Conservation (phyloP, 2,888 invertebrate species). For the Mythimna impura region DNA sequence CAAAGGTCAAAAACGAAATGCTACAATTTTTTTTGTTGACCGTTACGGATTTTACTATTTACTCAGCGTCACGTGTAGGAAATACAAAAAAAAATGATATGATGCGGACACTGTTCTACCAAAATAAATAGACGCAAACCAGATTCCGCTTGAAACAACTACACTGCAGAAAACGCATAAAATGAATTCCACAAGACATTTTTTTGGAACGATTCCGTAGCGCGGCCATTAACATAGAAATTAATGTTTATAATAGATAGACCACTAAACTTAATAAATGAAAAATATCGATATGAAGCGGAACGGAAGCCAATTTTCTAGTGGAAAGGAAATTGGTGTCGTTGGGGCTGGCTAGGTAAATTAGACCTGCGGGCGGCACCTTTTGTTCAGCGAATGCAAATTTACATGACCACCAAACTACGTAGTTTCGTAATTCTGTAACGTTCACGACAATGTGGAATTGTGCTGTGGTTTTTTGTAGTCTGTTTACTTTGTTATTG, state of each 20-base stretch:
- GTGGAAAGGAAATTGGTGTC: slow-evolving; percentile 66
- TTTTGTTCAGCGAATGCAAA: slow-evolving; percentile 63
- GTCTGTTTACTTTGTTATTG: neutral
- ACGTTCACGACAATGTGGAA: slow-evolving; percentile 12
- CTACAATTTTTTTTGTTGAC: neutral
- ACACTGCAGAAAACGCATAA: slow-evolving; percentile 14
- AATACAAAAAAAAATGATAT: neutral
- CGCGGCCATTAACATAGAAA: slow-evolving; percentile 48
- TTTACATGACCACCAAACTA: slow-evolving; percentile 50
- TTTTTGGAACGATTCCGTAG: slow-evolving; percentile 35
- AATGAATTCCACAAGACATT: slow-evolving; percentile 23
- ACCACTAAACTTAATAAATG: slow-evolving; percentile 43
- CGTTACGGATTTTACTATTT: neutral
- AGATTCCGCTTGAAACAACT: neutral
- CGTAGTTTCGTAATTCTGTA: slow-evolving; percentile 35
- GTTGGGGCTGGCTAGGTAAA: slow-evolving; percentile 65
- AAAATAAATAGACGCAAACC: neutral
- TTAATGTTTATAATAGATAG: slow-evolving; percentile 51
- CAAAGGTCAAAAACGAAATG: neutral
- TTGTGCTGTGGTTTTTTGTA: neutral
- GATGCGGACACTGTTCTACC: neutral
- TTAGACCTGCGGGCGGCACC: slow-evolving; percentile 53
- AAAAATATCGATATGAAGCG: slow-evolving; percentile 51
- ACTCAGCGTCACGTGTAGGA: neutral
- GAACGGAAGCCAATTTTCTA: slow-evolving; percentile 54